Evolutionary conservation across 2,113 vertebrate species (phyloP).

Genomic region (Otocyon megalotis): DNA sequence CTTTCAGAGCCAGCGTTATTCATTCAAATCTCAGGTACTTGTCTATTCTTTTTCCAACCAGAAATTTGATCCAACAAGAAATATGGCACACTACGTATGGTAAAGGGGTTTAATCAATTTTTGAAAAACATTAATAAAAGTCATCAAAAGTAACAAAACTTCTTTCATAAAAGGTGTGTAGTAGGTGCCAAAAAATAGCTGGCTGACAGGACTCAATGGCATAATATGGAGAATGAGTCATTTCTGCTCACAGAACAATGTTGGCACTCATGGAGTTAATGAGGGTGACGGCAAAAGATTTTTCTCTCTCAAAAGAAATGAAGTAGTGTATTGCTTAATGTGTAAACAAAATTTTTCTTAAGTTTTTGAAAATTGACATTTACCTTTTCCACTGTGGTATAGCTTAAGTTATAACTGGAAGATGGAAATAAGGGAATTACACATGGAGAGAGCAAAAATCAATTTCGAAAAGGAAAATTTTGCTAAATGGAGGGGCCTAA

Average conservation of each 20-base stretch:
- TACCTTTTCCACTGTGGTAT: background rate
- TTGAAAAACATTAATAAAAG: background rate
- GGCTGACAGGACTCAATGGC: too few relatives aligned
- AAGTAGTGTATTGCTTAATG: background rate
- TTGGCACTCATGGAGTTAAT: background rate
- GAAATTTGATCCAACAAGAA: background rate
- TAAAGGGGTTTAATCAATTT: background rate
- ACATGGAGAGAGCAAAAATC: background rate
- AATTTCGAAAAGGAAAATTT: conserved; percentile 31
- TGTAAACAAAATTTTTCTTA: background rate
- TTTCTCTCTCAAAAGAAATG: background rate
- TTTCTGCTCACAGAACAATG: background rate
- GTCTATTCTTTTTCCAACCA: background rate
- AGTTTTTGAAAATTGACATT: conserved; percentile 36
- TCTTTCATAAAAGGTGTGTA: background rate
- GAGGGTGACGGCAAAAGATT: background rate
- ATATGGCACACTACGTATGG: background rate
- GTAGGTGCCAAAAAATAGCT: background rate
- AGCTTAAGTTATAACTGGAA: background rate
- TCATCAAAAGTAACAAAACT: background rate
- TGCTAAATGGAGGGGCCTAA: background rate
- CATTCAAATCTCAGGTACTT: background rate
- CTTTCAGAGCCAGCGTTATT: conserved; percentile 13
- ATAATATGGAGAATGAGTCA: background rate
- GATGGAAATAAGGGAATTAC: background rate